These are phyloP conservation scores for Orthonyx spaldingii DNA, from an alignment of 2,113 vertebrate genomes.

Conservation along the genomic window DNA sequence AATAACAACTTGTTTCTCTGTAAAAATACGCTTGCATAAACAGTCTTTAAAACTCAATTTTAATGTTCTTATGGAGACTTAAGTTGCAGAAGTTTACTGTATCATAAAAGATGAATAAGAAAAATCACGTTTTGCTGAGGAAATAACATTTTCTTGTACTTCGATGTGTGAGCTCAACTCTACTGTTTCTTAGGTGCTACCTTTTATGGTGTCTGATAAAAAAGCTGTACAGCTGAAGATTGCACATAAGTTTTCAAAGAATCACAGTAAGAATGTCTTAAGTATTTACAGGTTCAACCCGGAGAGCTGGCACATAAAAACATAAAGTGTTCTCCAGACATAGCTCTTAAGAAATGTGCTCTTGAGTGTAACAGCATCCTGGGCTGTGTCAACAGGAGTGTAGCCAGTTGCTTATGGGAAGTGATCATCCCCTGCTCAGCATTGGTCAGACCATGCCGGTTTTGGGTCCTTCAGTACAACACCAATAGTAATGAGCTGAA, in stretches of 20 bases:
- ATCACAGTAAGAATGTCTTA: neutral
- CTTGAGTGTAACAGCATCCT: neutral
- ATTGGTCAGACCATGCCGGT: neutral
- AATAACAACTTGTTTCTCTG: neutral
- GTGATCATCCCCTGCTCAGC: accelerated
- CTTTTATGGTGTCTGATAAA: neutral
- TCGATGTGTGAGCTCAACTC: neutral
- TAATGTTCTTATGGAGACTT: slow-evolving; percentile 11
- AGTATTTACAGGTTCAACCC: neutral
- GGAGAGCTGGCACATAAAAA: neutral
- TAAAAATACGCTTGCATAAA: neutral
- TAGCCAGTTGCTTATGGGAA: neutral
- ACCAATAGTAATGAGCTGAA: neutral
- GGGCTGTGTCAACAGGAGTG: neutral
- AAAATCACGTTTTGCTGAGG: neutral
- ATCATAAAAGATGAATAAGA: neutral
- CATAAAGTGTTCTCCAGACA: neutral
- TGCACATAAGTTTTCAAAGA: neutral
- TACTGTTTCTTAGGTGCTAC: neutral
- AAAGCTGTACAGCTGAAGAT: neutral
- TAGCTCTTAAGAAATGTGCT: neutral
- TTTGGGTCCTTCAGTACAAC: neutral
- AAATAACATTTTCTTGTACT: neutral
- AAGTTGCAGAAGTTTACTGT: neutral
- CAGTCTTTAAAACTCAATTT: neutral